Base-by-base conservation (phyloP, 2,888 invertebrate genomes). In the Trichogramma evanescens region DNA sequence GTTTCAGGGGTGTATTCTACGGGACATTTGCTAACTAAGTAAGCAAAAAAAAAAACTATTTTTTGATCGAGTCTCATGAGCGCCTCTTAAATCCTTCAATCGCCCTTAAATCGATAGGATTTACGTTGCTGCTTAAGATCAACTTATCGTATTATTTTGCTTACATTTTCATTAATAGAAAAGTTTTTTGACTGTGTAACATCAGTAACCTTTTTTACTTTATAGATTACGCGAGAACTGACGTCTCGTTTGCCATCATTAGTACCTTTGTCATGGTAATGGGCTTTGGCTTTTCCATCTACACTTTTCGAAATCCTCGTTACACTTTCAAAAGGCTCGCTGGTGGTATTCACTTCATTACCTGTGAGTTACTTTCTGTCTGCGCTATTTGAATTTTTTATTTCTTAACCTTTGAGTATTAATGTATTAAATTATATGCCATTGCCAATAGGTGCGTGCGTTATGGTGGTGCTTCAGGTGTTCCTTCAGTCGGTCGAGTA, bases 271-370 rank as follows among this genome's bases (percentile, higher is more conserved):
- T 93, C 49, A 91, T 93, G 88, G 77, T 86, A 50, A 85, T 93
- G 85, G 91, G 91, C 0, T 86, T 89, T 56, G 83, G 87, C 2
- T 92, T 93, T 76, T 91, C 92, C 5, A 83, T 88, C 65, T 93
- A 93, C 75, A 91, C 92, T 10, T 89, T 93, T 74, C 82, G 84
- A 66, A 89, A 93, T 73, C 89, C 91, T 4, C 84, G 93, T 4
- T 93, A 93, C 75, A 93, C 91, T 87, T 92, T 91, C 80, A 93
- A 93, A 75, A 82, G 93, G 45, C 82, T 93, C 39, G 91, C 93
- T 4, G 91, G 89, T 0, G 89, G 90, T 26, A 88, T 93, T 63
- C 89, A 92, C 73, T 86, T 93, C 70, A 88, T 93, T 61, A 86
- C 90, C 73, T 87, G 90, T 89, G 77, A 84, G 82, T 80, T 63